Base-by-base conservation (phyloP, 2,113 vertebrate species). In the Charadrius vociferus region DNA sequence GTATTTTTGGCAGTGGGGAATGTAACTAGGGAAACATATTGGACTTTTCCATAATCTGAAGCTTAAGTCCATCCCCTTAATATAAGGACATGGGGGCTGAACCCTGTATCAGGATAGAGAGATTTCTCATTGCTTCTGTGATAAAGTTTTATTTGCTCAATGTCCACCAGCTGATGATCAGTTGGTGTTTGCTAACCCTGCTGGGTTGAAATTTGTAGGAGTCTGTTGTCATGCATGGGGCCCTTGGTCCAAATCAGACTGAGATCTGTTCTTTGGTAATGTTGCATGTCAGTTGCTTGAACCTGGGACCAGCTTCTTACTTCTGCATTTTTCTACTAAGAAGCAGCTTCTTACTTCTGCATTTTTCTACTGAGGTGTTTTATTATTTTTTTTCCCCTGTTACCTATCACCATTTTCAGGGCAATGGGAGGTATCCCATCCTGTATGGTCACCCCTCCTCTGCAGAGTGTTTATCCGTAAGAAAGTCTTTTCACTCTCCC, bases 391-490 rank as follows among this genome's bases (percentile, higher is more conserved):
- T 73, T 86, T 66, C 43, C 43, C 43, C 43, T 13, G 10, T 32
- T 62, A 24, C 7, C 34, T 29, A 23, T 20, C 4, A 23, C 9
- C 8, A 18, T 62, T 83, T 89, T 58, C 63, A 86, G 17, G 20
- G 23, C 14, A 45, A 39, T 24, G n/a, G 45, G 49, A 67, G 37
- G 18, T 10, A 67, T 19, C 41, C 17, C 7, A 9, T 4, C 27
- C 55, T 81, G 12, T 29, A 21, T 8, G 26, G 21, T 37, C 7
- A 22, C 11, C 0, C 0, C 14, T 80, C 30, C 27, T 80, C 52
- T 52, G 34, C 36, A 75, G 43, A 20, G 17, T 24, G 18, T 67
- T 80, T 86, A 22, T 34, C 18, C 12, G 6, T 53, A 58, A 14
- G 1, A 15, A 86, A 86, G 18, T 73, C 27, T n/a, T 79, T 55